Evolutionary conservation across 2,113 vertebrate species (phyloP), one percentile per base, ranked within the genome.

Genomic region (Nerophis ophidion): DNA sequence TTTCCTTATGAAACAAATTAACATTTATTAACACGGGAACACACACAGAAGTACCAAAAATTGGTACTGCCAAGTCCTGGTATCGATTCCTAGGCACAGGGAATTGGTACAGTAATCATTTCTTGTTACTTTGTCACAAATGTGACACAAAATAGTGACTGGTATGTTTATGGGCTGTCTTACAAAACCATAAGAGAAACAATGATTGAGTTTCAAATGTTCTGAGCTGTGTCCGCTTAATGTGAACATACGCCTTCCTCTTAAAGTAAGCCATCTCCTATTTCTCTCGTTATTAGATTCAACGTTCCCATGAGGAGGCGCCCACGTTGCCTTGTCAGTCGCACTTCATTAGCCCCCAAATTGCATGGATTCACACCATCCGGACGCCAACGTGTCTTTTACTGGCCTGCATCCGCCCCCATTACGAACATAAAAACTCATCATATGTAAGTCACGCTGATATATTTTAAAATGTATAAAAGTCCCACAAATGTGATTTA

Each of bases 301-400:
- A 67, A 59, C 65, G 71, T 70, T 76, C 75, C 76, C 78, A 66
- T 46, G 82, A 79, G 84, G 78, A 70, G 6, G 50, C 66, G 4
- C 60, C 74, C 70, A 72, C 60, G n/a, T 56, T 72, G 80, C 76
- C 63, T 54, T 70, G 61, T 81, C 81, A 86, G 83, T 84, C 81
- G 72, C 65, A 80, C 76, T 84, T 88, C 84, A 89, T 89, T 86
- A 89, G 76, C 63, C 68, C 44, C 67, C 68, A 84, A 84, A 86
- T 86, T 86, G 79, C 79, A 85, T 60, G 80, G 76, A 86, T 89
- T 88, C 84, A 83, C 66, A 45, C 78, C 54, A 78, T 84, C 79
- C 74, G 73, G 77, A 77, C 16, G 51, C 69, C 75, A 83, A 81
- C 77, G 82, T 75, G 65, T 80, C 64, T 80, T 80, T 86, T 81